Base-by-base conservation (phyloP, 2,888 invertebrate genomes). In the Emmelina monodactyla region DNA sequence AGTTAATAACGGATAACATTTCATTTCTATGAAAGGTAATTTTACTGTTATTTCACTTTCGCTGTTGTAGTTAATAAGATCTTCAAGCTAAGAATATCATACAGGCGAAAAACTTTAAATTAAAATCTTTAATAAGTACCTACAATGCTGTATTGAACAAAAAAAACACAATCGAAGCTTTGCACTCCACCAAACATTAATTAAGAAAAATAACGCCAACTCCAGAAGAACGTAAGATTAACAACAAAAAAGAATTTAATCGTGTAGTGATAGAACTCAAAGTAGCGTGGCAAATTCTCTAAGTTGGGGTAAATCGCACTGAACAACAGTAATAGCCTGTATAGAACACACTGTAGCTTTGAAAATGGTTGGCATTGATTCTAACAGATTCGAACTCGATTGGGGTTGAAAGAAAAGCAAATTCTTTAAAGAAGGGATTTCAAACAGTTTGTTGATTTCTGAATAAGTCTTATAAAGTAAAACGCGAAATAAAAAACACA, bases 101-200 rank as follows among this genome's bases (percentile, higher is more conserved):
- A 67, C 62, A 61, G 64, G 11, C 25, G 62, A 68, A 62, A 66
- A 70, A 71, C n/a, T 70, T 64, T 65, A 70, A 64, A 70, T 19
- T 6, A 29, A 29, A 29, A 11, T 14, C 29, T 14, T 14, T 25
- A 25, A 25, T 25, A 25, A 25, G 25, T 29, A 29, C 29, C n/a
- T 13, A 29, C 7, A 13, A 22, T 25, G 22, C 14, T 10, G 25
- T 5, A 14, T 12, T 9, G 22, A 13, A 22, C 22, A 67, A 66
- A 70, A 69, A 69, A 66, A 54, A 66, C 49, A 71, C 63, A 75
- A 69, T 62, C 59, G 58, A 50, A 63, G 65, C 66, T 64, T 67
- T 70, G 62, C 62, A 62, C 69, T 64, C 57, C 55, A 62, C 63
- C 62, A 64, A 70, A 71, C 70, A 67, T 70, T 72, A 69, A 75